These are phyloP conservation scores for Suncus etruscus DNA, from an alignment of 2,113 vertebrate species.

Conservation along the genomic window DNA sequence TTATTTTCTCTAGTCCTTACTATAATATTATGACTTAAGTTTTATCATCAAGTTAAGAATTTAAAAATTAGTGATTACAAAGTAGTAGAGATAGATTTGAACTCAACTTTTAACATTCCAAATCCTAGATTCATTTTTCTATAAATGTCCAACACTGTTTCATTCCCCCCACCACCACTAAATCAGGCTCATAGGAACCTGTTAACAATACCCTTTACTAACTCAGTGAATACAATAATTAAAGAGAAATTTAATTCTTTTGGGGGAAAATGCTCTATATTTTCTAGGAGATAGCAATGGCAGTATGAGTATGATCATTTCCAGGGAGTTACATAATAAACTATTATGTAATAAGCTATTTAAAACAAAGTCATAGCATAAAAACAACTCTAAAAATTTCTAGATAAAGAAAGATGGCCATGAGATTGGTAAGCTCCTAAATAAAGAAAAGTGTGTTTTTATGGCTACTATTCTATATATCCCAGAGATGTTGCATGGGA, in stretches of 20 bases:
- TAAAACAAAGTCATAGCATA: background rate
- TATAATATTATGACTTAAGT: too few species aligned
- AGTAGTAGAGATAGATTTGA: background rate
- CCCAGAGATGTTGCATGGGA: accelerated
- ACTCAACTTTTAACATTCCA: background rate
- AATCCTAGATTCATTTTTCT: background rate
- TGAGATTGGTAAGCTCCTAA: background rate
- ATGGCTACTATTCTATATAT: too few species aligned
- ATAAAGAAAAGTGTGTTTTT: background rate
- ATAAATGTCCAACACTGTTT: too few species aligned
- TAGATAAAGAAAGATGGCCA: background rate
- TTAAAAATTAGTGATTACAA: background rate
- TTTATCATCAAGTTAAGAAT: too few species aligned
- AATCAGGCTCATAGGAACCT: background rate
- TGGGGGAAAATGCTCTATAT: background rate
- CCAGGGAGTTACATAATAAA: background rate
- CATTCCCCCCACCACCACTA: background rate
- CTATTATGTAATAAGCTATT: background rate
- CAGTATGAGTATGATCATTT: background rate
- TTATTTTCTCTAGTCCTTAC: too few species aligned
- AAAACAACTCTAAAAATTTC: background rate
- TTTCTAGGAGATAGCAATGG: accelerated
- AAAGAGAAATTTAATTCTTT: background rate
- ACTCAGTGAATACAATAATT: background rate
- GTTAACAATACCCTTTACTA: background rate